Conservation (phyloP, 2,797 vertebrate species). For the Smutsia temminckii region DNA sequence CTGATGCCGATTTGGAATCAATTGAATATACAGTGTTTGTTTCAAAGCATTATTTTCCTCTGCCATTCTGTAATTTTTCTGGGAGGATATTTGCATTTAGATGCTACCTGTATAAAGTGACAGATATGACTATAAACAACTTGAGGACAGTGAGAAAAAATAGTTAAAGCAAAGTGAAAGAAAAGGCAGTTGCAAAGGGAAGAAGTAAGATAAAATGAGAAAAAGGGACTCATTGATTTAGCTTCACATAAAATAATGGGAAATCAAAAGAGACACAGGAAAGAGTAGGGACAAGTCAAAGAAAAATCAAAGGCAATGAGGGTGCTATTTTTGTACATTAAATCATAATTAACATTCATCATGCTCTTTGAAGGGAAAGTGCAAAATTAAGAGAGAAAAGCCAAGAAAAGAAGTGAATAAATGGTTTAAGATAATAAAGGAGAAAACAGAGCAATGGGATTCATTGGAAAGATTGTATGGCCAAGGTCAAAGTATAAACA, state of each 20-base stretch:
- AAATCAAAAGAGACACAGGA: conserved; percentile 53
- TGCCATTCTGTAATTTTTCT: conserved; percentile 72
- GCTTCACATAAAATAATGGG: conserved; percentile 41
- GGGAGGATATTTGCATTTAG: conserved; percentile 81
- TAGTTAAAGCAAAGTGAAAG: conserved; percentile 67
- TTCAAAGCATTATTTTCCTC: conserved; percentile 71
- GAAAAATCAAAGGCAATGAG: conserved; percentile 59
- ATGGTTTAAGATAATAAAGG: neutral
- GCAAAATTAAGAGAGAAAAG: conserved; percentile 62
- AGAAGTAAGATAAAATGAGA: conserved; percentile 39
- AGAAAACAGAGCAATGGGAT: neutral
- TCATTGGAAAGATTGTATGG: neutral
- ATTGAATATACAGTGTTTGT: conserved; percentile 71
- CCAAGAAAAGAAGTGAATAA: conserved; percentile 46
- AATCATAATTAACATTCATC: conserved; percentile 73
- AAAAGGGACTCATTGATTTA: conserved; percentile 4
- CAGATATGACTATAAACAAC: conserved; percentile 73
- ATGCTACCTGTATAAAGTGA: conserved; percentile 70
- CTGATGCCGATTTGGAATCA: conserved; percentile 63
- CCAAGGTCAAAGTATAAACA: neutral
- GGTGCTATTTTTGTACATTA: conserved; percentile 65
- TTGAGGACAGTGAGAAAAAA: conserved; percentile 67
- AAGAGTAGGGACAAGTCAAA: conserved; percentile 47
- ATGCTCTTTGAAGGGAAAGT: conserved; percentile 51
- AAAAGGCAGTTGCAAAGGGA: conserved; percentile 49